These are phyloP conservation scores for Rosalia funebris DNA, from an alignment of 2,888 invertebrate species.

Conservation along the genomic window DNA sequence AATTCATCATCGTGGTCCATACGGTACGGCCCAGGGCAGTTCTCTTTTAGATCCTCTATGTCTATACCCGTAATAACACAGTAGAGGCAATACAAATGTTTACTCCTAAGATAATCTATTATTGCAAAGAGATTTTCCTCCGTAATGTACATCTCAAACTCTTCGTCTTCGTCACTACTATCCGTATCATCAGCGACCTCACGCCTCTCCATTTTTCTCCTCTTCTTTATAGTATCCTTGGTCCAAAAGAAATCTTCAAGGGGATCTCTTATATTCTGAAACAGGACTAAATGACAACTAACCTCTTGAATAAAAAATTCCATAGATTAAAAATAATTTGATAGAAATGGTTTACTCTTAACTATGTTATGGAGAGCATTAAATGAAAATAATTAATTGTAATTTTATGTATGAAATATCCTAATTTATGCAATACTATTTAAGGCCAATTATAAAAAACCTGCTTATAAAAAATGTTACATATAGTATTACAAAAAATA, in stretches of 20 bases:
- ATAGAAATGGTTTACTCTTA: no score
- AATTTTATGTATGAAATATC: no score
- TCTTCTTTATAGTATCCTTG: conserved; percentile 57
- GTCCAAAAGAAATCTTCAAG: conserved; percentile 72
- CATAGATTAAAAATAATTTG: no score
- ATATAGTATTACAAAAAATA: no score
- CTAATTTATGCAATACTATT: no score
- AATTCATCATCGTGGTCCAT: conserved; percentile 68
- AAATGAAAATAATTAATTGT: no score
- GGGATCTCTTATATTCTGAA: conserved; percentile 65
- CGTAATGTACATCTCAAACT: conserved; percentile 53
- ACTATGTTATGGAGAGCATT: no score
- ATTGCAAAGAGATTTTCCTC: conserved; percentile 59
- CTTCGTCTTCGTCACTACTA: conserved; percentile 52
- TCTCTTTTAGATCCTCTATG: conserved; percentile 68
- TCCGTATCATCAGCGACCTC: conserved; percentile 54
- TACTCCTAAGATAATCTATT: conserved; percentile 72
- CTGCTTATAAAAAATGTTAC: no score
- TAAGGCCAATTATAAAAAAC: no score
- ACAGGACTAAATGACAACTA: conserved; percentile 44
- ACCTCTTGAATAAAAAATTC: no score
- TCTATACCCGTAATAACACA: conserved; percentile 77
- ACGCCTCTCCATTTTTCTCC: conserved; percentile 57
- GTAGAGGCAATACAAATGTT: conserved; percentile 82
- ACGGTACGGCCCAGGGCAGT: conserved; percentile 75